Evolutionary conservation across 2,888 invertebrate genomes (phyloP), one percentile per base, ranked within the genome.

Genomic region (Perizoma affinitatum): DNA sequence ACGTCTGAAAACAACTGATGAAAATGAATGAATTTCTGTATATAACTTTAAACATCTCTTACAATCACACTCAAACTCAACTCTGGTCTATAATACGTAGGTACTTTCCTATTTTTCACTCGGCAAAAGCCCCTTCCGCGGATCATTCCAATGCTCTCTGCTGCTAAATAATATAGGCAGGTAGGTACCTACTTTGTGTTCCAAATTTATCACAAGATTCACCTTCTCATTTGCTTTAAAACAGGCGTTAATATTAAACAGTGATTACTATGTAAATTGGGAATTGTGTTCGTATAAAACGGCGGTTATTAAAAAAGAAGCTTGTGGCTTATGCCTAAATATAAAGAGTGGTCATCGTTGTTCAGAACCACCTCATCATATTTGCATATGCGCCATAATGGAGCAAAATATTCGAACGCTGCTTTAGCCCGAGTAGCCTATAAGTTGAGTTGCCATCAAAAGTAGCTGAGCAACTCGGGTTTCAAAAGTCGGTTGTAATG

Each of bases 371-470:
- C 54, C 65, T 61, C 61, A 63, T 58, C 63, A 50, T 65, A 65
- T 68, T 68, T 65, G 67, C 67, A 68, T 63, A 59, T 54, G 57
- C 56, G 54, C 61, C 56, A 55, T 64, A 65, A 62, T 62, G 53
- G 55, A 8, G 49, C 55, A 5, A 61, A 63, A 63, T 65, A 59
- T 55, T 52, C 53, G 54, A 50, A 57, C 45, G 50, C 52, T 51
- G 54, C 54, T 64, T 61, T 52, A 54, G 38, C 46, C 51, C 9
- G 47, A 62, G 34, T 45, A 49, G 22, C 22, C 22, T 22, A 22
- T 50, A 40, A 49, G 49, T 46, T 36, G 42, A 41, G 40, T 11
- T 33, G 10, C 5, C n/a, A 7, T 53, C 48, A 49, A 6, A 61
- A 52, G 40, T 53, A 45, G 56, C 44, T 61, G 52, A 61, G 8